These are phyloP conservation scores for Lycaon pictus DNA, from an alignment of 2,113 vertebrate genomes.

Conservation along the genomic window DNA sequence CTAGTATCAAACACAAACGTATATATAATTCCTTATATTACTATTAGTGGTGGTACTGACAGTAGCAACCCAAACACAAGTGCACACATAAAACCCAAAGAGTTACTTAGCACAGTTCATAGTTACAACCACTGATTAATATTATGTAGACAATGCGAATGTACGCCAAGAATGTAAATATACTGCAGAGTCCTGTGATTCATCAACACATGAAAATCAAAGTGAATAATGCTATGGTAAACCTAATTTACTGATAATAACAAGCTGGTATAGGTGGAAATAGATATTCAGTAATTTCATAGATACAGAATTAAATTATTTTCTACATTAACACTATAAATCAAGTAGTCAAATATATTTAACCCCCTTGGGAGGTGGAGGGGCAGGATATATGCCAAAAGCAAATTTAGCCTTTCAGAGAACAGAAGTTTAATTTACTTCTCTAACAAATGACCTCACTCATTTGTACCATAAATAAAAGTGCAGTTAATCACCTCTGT, in stretches of 20 bases:
- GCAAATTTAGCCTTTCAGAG: constrained; percentile 25
- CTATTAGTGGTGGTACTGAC: background rate
- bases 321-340: constrained; percentile 40
- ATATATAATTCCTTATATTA: background rate
- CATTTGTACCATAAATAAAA: constrained; percentile 12
- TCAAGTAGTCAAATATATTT: constrained; percentile 24
- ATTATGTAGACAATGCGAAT: background rate
- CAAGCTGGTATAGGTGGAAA: background rate
- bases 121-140: background rate
- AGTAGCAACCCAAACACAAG: background rate
- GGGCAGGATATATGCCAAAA: background rate
- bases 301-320: constrained; percentile 4
- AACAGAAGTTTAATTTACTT: constrained; percentile 17
- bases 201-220: background rate
- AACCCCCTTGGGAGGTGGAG: background rate
- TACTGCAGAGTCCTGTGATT: background rate
- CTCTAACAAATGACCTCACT: constrained; percentile 25
- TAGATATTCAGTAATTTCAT: background rate
- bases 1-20: background rate
- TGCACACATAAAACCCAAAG: background rate
- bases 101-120: background rate
- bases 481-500: background rate
- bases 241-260: background rate
- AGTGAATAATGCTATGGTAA: background rate
- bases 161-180: background rate